Base-by-base conservation (phyloP, 2,888 invertebrate genomes). In the Antheraea assamensis region DNA sequence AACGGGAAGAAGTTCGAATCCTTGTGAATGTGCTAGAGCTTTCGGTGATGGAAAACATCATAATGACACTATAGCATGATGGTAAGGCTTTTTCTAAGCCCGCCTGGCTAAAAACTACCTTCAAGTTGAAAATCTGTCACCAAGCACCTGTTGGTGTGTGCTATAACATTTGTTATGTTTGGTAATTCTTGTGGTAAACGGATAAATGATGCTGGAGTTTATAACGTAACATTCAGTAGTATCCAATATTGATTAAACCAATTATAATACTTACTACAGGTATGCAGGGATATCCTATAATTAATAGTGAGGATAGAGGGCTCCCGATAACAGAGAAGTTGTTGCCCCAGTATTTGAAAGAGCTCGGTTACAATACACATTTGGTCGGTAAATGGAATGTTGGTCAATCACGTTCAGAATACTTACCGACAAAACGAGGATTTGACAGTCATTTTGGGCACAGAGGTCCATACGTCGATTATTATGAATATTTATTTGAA, bases 401-500 rank as follows among this genome's bases (percentile, higher is more conserved):
- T 73, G 97, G 97, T 1, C 84, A 84, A 73, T 88, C 92, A 3
- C 93, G 92, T 3, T 80, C 82, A 72, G 90, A 94, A 76, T 96
- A 96, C 84, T 96, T 97, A 10, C 98, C 98, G 1, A 95, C 95
- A 0, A 90, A 92, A 76, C 95, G 98, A 55, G 98, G 98, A 4
- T 99, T 98, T 85, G 97, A 98, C 81, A 95, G 96, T 47, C 98
- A 98, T 87, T 97, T 96, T 84, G 99, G 99, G 2, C 98, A 98
- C 85, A 97, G 97, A 95, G 97, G 96, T 75, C 98, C 97, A 2
- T 96, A 95, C 78, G 96, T 97, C 74, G 97, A 98, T 85, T 99
- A 98, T 84, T 97, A 96, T 83, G 96, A 97, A 81, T 92, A 93
- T 75, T 83, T 81, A 10, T 75, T 85, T 15, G 86, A 90, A 77